Evolutionary conservation across 2,888 invertebrate genomes (phyloP).

Genomic region (Zele albiditarsus): DNA sequence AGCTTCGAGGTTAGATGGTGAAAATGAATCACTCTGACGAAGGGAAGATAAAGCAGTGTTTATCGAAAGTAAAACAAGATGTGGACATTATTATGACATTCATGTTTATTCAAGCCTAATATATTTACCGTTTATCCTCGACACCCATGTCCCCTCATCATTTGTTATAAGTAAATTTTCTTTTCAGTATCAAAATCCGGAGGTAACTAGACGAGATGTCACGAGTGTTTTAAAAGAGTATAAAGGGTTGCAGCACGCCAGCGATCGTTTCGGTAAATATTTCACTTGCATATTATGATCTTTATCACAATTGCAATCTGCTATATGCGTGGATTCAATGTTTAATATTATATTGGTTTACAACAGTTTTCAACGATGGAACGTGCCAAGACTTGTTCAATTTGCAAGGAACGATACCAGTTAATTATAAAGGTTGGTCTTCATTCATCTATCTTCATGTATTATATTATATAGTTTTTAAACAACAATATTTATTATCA

Average conservation of each 20-base stretch:
- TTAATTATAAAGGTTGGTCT: constrained; percentile 85
- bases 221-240: constrained; percentile 79
- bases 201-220: constrained; percentile 80
- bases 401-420: constrained; percentile 94
- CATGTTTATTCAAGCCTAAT: constrained; percentile 29
- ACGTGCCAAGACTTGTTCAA: constrained; percentile 85
- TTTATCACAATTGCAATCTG: constrained; percentile 33
- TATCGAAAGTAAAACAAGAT: constrained; percentile 72
- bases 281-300: too few relatives aligned
- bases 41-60: constrained; percentile 74
- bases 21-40: constrained; percentile 74
- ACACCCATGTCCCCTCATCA: background rate
- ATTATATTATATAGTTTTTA: background rate
- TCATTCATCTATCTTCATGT: background rate
- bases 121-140: background rate
- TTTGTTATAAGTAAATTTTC: constrained; percentile 36
- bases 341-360: background rate
- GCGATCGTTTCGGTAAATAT: constrained; percentile 82
- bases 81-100: constrained; percentile 19
- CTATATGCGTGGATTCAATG: constrained; percentile 13
- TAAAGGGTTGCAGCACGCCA: constrained; percentile 78
- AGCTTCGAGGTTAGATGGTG: constrained; percentile 58
- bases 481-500: background rate
- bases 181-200: constrained; percentile 82
- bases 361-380: constrained; percentile 91